These are phyloP conservation scores for Armadillidium nasatum DNA, from an alignment of 1,140 invertebrate species.

Conservation along the genomic window DNA sequence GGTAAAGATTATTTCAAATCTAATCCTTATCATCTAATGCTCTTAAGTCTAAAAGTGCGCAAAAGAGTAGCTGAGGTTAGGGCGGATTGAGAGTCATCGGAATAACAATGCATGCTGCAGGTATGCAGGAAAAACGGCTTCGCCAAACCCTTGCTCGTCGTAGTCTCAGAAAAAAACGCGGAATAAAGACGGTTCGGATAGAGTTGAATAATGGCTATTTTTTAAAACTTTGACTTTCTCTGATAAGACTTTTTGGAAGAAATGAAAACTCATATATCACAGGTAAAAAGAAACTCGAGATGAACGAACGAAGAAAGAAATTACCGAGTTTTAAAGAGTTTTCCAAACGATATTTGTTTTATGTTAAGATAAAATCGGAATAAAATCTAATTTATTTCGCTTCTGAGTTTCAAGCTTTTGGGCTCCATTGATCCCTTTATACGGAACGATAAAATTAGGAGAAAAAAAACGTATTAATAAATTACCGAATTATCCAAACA, in stretches of 20 bases:
- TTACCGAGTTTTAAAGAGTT: not conserved
- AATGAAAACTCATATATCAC: not conserved
- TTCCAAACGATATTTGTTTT: not conserved
- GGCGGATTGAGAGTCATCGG: not conserved
- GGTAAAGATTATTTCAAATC: not conserved
- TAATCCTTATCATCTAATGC: not conserved
- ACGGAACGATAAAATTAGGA: no score
- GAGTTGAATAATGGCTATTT: slow-evolving; percentile 5
- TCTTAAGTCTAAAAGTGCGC: not conserved
- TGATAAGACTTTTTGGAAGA: slow-evolving; percentile 3
- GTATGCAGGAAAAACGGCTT: not conserved
- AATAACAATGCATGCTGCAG: not conserved
- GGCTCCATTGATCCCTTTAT: no score
- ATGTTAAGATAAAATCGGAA: not conserved
- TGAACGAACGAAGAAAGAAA: no score
- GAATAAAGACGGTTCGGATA: not conserved
- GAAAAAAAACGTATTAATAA: no score
- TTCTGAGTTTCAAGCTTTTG: no score
- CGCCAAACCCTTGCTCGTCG: not conserved
- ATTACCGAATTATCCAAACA: no score
- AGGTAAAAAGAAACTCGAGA: slow-evolving; percentile 1
- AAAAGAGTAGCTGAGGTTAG: not conserved
- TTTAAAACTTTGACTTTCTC: not conserved
- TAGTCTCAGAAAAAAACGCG: not conserved
- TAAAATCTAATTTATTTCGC: not conserved